These are phyloP conservation scores for Epicampocera succincta DNA, from an alignment of 2,888 invertebrate genomes.

Conservation along the genomic window DNA sequence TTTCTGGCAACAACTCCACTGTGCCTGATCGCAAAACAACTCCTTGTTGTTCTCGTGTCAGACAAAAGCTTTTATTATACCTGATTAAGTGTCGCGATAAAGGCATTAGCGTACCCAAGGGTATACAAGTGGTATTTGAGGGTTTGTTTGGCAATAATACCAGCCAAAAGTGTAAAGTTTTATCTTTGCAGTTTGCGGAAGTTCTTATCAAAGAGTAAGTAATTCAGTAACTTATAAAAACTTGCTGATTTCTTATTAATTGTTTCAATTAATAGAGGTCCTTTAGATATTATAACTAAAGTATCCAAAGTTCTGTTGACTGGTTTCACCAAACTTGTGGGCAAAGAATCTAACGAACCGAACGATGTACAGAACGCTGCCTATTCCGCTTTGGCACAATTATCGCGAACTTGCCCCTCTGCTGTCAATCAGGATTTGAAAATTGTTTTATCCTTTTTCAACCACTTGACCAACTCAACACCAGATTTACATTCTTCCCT, in stretches of 20 bases:
- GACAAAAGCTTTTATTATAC: constrained; percentile 92
- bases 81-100: constrained; percentile 88
- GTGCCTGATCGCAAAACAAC: constrained; percentile 87
- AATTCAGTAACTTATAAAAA: not conserved
- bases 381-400: constrained; percentile 81
- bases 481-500: constrained; percentile 85
- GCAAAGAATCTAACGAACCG: constrained; percentile 78
- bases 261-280: constrained; percentile 73
- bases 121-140: constrained; percentile 94
- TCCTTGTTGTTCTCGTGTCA: constrained; percentile 91
- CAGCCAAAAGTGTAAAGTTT: constrained; percentile 90
- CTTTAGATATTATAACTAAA: constrained; percentile 78
- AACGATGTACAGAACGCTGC: constrained; percentile 82
- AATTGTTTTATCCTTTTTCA: constrained; percentile 80
- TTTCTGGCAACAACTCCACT: constrained; percentile 83
- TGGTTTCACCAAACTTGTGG: constrained; percentile 80
- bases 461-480: constrained; percentile 78
- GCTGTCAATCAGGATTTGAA: constrained; percentile 87
- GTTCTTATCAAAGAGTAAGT: constrained; percentile 91
- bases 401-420: constrained; percentile 83
- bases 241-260: not conserved
- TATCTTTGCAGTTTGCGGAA: constrained; percentile 91
- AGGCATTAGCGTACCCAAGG: constrained; percentile 89
- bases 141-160: constrained; percentile 92
- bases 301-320: constrained; percentile 80